Base-by-base conservation (phyloP, 2,888 invertebrate genomes). In the Lepidocyrtoides sp. region DNA sequence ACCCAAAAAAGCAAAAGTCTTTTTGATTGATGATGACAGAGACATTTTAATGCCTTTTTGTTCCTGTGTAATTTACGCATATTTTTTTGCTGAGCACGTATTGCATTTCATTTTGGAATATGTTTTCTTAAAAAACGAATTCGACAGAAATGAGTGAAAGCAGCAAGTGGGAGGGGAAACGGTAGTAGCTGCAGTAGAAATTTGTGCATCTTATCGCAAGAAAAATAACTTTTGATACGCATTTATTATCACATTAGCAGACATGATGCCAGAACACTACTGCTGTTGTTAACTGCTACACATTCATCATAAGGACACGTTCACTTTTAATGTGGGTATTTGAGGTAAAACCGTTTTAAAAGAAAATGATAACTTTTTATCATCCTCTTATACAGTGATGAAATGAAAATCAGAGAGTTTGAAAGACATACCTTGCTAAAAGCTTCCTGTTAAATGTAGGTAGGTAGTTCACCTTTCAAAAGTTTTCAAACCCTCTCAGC, bases 281-380 rank as follows among this genome's bases (percentile, higher is more conserved):
- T n/a, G n/a, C n/a, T n/a, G n/a, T n/a, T n/a, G 32, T 10, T 57
- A 10, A n/a, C 82, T 29, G 10, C 17, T 17, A 2, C 26, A 66
- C 48, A 57, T 66, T 83, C 29, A 26, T 44, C 29, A 66, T n/a
- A n/a, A 32, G 32, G 32, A 17, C 69, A 69, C 69, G 36, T 69
- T 36, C 69, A 2, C 12, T 48, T 66, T 83, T 51, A 66, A 83
- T 66, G 32, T 51, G 36, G n/a, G 51, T 66, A 32, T 84, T 84
- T 66, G 32, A 84, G 84, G 66, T 84, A 84, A 84, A 84, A 69
- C 84, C 84, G 23, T 79, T 54, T 66, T 63, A 48, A 66, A 66
- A 48, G 60, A 10, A 66, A 66, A 69, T 36, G 82, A 66, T 36
- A 57, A 41, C 63, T 66, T 63, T 82, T 66, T 32, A 36, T 60